Base-by-base conservation (phyloP, 2,113 vertebrate species). In the Nestor notabilis region DNA sequence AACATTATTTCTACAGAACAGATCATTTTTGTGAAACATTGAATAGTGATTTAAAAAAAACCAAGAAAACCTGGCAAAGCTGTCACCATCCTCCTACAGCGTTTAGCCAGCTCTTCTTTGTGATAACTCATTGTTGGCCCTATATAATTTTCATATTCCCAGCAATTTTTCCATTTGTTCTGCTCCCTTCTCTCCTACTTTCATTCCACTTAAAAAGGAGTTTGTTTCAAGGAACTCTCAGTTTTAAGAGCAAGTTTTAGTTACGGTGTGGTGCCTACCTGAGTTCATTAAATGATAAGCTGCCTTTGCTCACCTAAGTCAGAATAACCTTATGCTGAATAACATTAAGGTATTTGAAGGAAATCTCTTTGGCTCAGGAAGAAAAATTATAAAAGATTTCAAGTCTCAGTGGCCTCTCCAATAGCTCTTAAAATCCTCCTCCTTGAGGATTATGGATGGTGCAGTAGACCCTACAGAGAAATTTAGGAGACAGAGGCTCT, bases 81-180 rank as follows among this genome's bases (percentile, higher is more conserved):
- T 93, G 78, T 92, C 94, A 95, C 70, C 61, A 25, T 95, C 90
- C 90, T 92, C 92, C 95, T 69, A 96, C 95, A 92, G 78, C 87
- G 95, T 92, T 92, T 87, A 97, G 86, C 83, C 92, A 96, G 72
- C 80, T 90, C 90, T 95, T 96, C 82, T 71, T 86, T 95, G 78
- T 93, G 90, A 93, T 89, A 95, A 92, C 63, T 91, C 53, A 64
- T 89, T 93, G 95, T 75, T 92, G 35, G 56, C 65, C 83, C 91
- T 87, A 78, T 69, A 68, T 89, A 96, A 94, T 81, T 91, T 61
- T 91, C 76, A 50, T 56, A 71, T 95, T 95, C 65, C 18, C 65
- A 79, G 72, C 24, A 94, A 46, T 93, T 93, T 93, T 94, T 94
- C 39, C 2, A 46, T 90, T 87, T 95, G n/a, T 18, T 95, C 89